Percentiles rank a stretch among this genome's conserved stretches.
Conservation (phyloP, 2,113 vertebrate species). For the Hypomesus transpacificus region DNA sequence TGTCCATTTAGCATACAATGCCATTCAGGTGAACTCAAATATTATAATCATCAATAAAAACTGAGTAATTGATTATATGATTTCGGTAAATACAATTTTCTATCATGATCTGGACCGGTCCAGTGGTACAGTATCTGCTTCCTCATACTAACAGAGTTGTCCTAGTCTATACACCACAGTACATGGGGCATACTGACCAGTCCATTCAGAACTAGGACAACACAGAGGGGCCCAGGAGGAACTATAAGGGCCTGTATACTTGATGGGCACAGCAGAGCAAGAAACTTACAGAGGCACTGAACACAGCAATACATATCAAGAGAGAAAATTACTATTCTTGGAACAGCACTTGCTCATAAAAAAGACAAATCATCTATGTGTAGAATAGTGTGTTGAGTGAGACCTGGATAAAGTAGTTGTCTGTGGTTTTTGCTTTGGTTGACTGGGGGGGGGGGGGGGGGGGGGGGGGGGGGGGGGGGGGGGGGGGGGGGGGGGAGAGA, state of each 20-base stretch:
- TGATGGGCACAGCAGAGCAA: constrained; percentile 42
- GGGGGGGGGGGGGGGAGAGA: no score
- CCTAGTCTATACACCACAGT: constrained; percentile 27
- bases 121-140: constrained; percentile 48
- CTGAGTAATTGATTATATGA: constrained; percentile 45
- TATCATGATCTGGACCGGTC: constrained; percentile 52
- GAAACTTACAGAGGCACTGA: constrained; percentile 60
- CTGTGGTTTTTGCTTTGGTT: constrained; percentile 49
- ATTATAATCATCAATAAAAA: constrained; percentile 49
- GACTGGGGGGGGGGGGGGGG: constrained; percentile 8
- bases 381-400: constrained; percentile 7
- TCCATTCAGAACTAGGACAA: constrained; percentile 28
- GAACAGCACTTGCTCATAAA: constrained; percentile 39
- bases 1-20: constrained; percentile 51
- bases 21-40: constrained; percentile 35
- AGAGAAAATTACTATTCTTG: constrained; percentile 23
- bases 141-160: constrained; percentile 45
- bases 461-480: constrained; percentile 19
- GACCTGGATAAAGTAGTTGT: constrained; percentile 25
- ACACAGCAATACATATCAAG: constrained; percentile 44
- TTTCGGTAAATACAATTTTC: constrained; percentile 43
- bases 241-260: constrained; percentile 52
- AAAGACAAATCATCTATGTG: constrained; percentile 19
- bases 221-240: constrained; percentile 29
- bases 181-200: constrained; percentile 34